Conservation (phyloP, 2,888 invertebrate species). For the Melanotus villosus region DNA sequence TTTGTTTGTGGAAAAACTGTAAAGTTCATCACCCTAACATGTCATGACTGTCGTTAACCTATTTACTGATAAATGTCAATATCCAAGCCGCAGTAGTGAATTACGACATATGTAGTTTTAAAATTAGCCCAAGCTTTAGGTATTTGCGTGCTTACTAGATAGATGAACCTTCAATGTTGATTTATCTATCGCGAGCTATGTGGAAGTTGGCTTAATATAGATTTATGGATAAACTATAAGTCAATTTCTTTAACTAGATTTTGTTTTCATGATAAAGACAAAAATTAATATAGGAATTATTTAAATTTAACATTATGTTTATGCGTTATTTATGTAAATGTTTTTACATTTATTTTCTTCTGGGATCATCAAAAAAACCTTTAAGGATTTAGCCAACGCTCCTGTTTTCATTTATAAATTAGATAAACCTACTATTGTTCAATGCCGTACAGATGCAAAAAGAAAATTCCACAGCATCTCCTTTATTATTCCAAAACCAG, state of each 20-base stretch:
- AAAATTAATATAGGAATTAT: not conserved
- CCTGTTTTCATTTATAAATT: too few relatives aligned
- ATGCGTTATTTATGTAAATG: too few relatives aligned
- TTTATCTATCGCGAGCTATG: conserved; percentile 16
- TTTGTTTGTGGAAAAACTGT: not conserved
- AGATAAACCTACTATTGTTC: too few relatives aligned
- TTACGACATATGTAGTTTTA: conserved; percentile 25
- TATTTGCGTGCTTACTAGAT: conserved; percentile 30
- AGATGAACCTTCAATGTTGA: conserved; percentile 23
- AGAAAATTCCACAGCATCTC: too few relatives aligned
- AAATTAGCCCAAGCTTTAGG: conserved; percentile 24
- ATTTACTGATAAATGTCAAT: conserved; percentile 34
- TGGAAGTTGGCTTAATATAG: conserved; percentile 24
- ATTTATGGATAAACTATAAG: conserved; percentile 21
- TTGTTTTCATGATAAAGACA: not conserved
- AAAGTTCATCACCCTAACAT: conserved; percentile 26
- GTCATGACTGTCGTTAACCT: conserved; percentile 27
- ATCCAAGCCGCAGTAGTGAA: conserved; percentile 17
- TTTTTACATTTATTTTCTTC: too few relatives aligned
- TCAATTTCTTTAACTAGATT: not conserved
- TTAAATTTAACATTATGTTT: too few relatives aligned
- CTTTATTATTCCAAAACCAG: too few relatives aligned
- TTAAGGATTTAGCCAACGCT: too few relatives aligned
- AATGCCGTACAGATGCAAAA: too few relatives aligned
- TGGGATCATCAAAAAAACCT: too few relatives aligned